A percentile compares a stretch with the other conserved stretches of the same genome.
phyloP scores from a whole-genome alignment of 2,888 invertebrate species.

The Chaitophorus viminalis region DNA sequence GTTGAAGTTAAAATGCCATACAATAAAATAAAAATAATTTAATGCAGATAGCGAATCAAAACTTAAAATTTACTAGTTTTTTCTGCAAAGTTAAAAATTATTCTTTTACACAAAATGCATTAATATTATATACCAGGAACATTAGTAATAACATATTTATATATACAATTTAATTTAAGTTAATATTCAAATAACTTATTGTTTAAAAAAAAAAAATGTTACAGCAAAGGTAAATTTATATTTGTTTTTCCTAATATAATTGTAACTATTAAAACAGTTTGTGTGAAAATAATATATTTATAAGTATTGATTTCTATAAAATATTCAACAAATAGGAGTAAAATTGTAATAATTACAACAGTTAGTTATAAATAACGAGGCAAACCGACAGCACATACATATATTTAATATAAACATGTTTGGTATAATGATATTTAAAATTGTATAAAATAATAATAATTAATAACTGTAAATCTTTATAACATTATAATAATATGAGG shows the following conservation, averaged over 20 bases:
- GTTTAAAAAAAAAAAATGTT: not conserved
- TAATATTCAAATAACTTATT: not conserved
- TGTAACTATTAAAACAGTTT: conserved; percentile 2
- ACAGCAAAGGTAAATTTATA: not conserved
- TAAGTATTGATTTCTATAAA: conserved; percentile 28
- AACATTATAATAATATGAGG: conserved; percentile 37
- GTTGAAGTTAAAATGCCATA: not conserved
- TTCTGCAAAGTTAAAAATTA: not conserved
- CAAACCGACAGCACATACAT: conserved; percentile 13
- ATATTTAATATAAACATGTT: conserved; percentile 20
- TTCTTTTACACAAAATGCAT: not conserved
- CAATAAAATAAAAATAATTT: not conserved
- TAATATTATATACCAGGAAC: conserved; percentile 27
- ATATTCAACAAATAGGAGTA: conserved; percentile 33
- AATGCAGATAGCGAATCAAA: not conserved
- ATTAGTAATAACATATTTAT: not conserved
- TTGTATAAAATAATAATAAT: conserved; percentile 35
- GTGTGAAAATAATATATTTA: not conserved
- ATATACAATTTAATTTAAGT: not conserved
- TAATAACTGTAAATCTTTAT: conserved; percentile 24
- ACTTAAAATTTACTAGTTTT: not conserved
- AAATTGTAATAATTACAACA: conserved; percentile 37
- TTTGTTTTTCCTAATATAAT: not conserved
- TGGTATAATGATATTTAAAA: conserved; percentile 25
- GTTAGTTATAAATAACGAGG: conserved; percentile 6